Evolutionary conservation across 1,140 invertebrate species (phyloP), one percentile per base, ranked within the genome.

Genomic region (Bombus huntii): DNA sequence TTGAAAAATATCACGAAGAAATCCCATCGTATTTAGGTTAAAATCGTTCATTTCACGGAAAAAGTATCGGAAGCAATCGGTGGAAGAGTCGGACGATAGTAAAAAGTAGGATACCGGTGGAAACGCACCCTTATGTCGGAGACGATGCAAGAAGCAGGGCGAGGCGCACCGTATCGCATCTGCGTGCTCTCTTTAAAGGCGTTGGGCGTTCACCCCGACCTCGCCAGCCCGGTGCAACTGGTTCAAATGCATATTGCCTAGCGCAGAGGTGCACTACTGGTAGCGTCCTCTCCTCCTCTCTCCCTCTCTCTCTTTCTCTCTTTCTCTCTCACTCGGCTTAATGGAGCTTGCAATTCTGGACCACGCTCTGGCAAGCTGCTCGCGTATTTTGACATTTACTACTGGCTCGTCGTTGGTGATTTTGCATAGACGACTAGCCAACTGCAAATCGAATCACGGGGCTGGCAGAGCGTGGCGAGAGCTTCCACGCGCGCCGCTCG

Each of bases 151-250:
- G 91, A 92, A 91, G 91, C 93, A 91, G 91, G 89, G 89, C 87
- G 84, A 92, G 88, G 88, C 88, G 72, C 84, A 70, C 70, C 79
- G 78, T 77, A 85, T 88, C 86, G 85, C 87, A 87, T 91, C 86
- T 80, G 89, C 81, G 68, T 90, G 89, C 93, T 94, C 93, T 94
- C 92, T 95, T 95, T 95, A 93, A 93, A 94, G 85, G 89, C 93
- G 93, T 95, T 94, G 94, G 94, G 90, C 94, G 94, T 95, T 95
- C 94, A 94, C 94, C 94, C 93, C 94, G 94, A 95, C 94, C 94
- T 94, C 93, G 93, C 85, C 92, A 91, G 90, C 92, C 90, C 91
- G 88, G 93, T 88, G 92, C 92, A 93, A 94, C 93, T 94, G 94
- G 93, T 94, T 94, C 93, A 93, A 93, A 93, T 93, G 92, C 92